These are phyloP conservation scores for Crematogaster levior DNA, from an alignment of 2,888 invertebrate species.

Conservation along the genomic window DNA sequence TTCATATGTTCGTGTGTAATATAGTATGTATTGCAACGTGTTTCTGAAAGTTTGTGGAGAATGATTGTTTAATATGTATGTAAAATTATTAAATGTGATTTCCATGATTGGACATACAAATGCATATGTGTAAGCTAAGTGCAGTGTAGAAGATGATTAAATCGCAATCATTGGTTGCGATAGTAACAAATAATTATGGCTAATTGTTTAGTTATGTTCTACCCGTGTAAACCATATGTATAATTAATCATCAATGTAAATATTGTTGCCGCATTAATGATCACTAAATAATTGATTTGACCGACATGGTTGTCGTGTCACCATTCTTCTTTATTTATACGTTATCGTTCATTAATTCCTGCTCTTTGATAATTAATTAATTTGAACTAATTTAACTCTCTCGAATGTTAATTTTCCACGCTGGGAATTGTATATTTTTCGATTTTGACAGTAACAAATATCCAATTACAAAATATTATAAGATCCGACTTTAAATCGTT, in stretches of 20 bases:
- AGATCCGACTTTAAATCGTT: slow-evolving; percentile 3
- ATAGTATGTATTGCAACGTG: slow-evolving; percentile 11
- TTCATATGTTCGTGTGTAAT: neutral
- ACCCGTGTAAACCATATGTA: slow-evolving; percentile 25
- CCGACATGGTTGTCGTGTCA: slow-evolving; percentile 11
- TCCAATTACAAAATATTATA: neutral
- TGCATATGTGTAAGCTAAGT: slow-evolving; percentile 31
- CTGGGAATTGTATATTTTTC: neutral
- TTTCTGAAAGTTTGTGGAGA: slow-evolving; percentile 16
- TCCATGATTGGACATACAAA: slow-evolving; percentile 33
- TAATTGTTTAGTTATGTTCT: slow-evolving; percentile 44
- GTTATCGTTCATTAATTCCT: slow-evolving; percentile 33
- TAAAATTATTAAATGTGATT: slow-evolving; percentile 48
- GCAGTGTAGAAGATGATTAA: slow-evolving; percentile 44
- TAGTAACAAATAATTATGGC: slow-evolving; percentile 53
- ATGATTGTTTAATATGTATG: slow-evolving; percentile 39
- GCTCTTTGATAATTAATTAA: slow-evolving; percentile 28
- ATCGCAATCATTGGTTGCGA: slow-evolving; percentile 44
- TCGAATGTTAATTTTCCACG: neutral
- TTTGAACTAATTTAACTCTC: neutral
- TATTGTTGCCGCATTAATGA: slow-evolving; percentile 48
- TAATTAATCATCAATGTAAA: slow-evolving; percentile 49
- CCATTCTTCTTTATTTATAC: slow-evolving; percentile 23
- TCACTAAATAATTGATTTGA: slow-evolving; percentile 48
- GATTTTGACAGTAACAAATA: neutral